phyloP scores from a whole-genome alignment of 1,140 invertebrate species.

The Drosophila lini region DNA sequence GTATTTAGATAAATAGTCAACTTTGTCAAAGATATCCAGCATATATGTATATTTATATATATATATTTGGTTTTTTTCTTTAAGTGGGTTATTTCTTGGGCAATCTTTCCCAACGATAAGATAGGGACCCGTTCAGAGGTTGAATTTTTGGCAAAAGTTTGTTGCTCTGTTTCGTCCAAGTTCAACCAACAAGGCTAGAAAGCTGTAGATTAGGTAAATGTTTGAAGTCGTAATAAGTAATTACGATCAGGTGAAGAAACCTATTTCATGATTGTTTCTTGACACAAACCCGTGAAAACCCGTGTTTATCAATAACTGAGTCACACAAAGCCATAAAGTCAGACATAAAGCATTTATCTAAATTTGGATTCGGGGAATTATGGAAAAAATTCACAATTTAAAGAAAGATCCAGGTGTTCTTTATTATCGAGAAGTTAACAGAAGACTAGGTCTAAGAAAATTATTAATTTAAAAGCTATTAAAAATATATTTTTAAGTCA shows the following conservation, averaged over 20 bases:
- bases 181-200: background rate
- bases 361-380: slow-evolving; percentile 1
- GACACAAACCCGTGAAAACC: background rate
- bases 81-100: slow-evolving; percentile 16
- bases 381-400: slow-evolving; percentile 5
- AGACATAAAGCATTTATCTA: slow-evolving; percentile 6
- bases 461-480: background rate
- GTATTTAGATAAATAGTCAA: slow-evolving; percentile 27
- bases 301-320: slow-evolving; percentile 1
- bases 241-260: too few species aligned
- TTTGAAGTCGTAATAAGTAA: slow-evolving; percentile 14
- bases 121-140: slow-evolving; percentile 15
- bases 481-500: background rate
- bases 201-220: slow-evolving; percentile 17
- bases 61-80: slow-evolving; percentile 3
- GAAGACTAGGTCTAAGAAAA: background rate
- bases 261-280: background rate
- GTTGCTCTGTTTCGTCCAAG: slow-evolving; percentile 1
- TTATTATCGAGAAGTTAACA: background rate
- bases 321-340: slow-evolving; percentile 1
- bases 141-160: slow-evolving; percentile 21
- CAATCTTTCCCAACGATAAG: slow-evolving; percentile 43
- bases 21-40: slow-evolving; percentile 1
- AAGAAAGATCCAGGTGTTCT: background rate
- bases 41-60: background rate